phyloP scores from a whole-genome alignment of 2,113 vertebrate genomes.

The Indicator maculatus region DNA sequence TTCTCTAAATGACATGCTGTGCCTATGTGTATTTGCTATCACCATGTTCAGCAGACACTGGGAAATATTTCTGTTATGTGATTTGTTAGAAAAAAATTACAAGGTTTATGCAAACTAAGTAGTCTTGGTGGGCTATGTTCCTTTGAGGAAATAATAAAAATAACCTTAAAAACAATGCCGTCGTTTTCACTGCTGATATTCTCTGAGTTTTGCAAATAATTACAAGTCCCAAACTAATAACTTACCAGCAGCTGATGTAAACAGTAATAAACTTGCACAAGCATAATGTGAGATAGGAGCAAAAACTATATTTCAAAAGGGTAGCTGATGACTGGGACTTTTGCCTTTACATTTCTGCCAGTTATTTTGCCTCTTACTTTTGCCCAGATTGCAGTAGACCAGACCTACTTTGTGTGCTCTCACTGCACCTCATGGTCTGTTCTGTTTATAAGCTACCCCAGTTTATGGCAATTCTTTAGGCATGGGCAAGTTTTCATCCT shows the following conservation, averaged over 20 bases:
- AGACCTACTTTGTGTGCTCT: background rate
- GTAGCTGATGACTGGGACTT: background rate
- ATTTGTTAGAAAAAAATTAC: conserved; percentile 48
- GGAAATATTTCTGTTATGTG: conserved; percentile 28
- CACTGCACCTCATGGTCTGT: background rate
- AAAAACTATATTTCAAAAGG: background rate
- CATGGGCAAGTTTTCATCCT: background rate
- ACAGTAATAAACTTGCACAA: background rate
- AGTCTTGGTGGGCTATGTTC: background rate
- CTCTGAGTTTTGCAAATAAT: conserved; percentile 12
- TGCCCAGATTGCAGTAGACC: background rate
- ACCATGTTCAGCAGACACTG: conserved; percentile 44
- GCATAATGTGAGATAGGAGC: background rate
- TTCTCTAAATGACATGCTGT: conserved; percentile 61
- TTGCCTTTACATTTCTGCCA: background rate
- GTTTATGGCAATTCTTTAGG: background rate
- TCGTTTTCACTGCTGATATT: background rate
- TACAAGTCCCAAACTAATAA: background rate
- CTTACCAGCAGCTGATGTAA: background rate
- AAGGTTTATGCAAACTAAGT: conserved; percentile 38
- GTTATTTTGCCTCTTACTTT: background rate
- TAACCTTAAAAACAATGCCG: conserved; percentile 8
- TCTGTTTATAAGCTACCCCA: background rate
- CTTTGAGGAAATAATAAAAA: conserved; percentile 55
- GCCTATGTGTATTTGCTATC: conserved; percentile 66